Conservation (phyloP, 1,140 invertebrate species). For the Aphidius ervi region DNA sequence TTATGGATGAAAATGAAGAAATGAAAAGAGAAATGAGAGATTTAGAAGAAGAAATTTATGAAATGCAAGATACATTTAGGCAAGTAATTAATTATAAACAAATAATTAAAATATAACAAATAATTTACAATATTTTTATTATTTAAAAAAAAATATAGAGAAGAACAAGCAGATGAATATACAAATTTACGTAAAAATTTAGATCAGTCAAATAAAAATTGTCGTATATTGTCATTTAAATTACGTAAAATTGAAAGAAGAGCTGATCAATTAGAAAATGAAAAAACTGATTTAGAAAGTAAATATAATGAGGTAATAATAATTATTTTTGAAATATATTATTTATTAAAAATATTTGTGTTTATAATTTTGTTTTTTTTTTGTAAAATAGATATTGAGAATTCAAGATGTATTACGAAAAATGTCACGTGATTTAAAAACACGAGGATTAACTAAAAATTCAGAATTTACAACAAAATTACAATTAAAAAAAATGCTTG, state of each 20-base stretch:
- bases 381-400: slow-evolving; percentile 56
- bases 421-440: slow-evolving; percentile 62
- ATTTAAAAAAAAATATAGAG: slow-evolving; percentile 55
- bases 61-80: slow-evolving; percentile 96
- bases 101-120: too few species aligned
- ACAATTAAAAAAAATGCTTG: slow-evolving; percentile 72
- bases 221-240: slow-evolving; percentile 97
- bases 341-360: background rate
- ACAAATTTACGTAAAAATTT: slow-evolving; percentile 88
- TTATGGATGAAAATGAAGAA: slow-evolving; percentile 95
- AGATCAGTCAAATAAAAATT: slow-evolving; percentile 96
- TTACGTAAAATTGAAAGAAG: slow-evolving; percentile 91
- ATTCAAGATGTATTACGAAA: slow-evolving; percentile 50
- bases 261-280: slow-evolving; percentile 82
- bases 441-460: slow-evolving; percentile 63
- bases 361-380: slow-evolving; percentile 18
- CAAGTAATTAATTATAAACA: slow-evolving; percentile 39
- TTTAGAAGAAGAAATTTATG: slow-evolving; percentile 94
- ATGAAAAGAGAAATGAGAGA: slow-evolving; percentile 91
- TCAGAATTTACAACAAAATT: slow-evolving; percentile 67
- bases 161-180: slow-evolving; percentile 97
- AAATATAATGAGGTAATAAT: slow-evolving; percentile 61
- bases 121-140: slow-evolving; percentile 15
- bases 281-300: slow-evolving; percentile 71
- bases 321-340: slow-evolving; percentile 2